Evolutionary conservation across 2,797 vertebrate species (phyloP).

Genomic region (Cirrhinus mrigala): DNA sequence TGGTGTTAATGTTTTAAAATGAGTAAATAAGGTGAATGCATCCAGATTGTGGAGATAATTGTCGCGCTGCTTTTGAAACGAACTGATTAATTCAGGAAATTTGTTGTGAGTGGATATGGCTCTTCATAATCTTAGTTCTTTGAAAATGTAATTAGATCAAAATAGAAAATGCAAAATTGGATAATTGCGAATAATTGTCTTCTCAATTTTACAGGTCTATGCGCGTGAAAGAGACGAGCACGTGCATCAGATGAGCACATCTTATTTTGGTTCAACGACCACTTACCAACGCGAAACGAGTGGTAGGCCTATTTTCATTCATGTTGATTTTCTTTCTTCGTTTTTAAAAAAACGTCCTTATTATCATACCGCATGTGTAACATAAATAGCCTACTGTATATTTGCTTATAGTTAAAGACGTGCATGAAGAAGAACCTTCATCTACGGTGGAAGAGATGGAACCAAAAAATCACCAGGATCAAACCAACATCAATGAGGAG

Average conservation of each 20-base stretch:
- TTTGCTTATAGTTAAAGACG: slow-evolving; percentile 75
- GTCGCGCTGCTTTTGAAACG: slow-evolving; percentile 15
- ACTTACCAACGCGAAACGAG: slow-evolving; percentile 83
- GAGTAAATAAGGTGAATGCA: neutral
- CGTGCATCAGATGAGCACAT: slow-evolving; percentile 79
- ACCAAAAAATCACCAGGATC: slow-evolving; percentile 88
- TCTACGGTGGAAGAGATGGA: slow-evolving; percentile 92
- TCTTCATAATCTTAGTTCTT: slow-evolving; percentile 20
- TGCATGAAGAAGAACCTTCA: slow-evolving; percentile 94
- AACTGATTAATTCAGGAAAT: slow-evolving; percentile 22
- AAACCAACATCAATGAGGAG: slow-evolving; percentile 84
- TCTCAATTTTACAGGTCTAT: slow-evolving; percentile 84
- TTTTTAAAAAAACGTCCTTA: neutral
- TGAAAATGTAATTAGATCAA: slow-evolving; percentile 4
- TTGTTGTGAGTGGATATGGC: neutral
- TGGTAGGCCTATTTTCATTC: slow-evolving; percentile 72
- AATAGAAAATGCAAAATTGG: slow-evolving; percentile 10
- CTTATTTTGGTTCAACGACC: slow-evolving; percentile 76
- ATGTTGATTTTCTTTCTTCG: neutral
- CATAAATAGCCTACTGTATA: neutral
- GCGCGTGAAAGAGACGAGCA: slow-evolving; percentile 83
- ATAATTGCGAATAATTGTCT: slow-evolving; percentile 68
- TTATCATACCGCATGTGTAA: neutral
- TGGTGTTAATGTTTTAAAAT: slow-evolving; percentile 34
- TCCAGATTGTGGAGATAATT: neutral